Evolutionary conservation across 2,797 vertebrate genomes (phyloP).

Genomic region (Anguilla marmorata): DNA sequence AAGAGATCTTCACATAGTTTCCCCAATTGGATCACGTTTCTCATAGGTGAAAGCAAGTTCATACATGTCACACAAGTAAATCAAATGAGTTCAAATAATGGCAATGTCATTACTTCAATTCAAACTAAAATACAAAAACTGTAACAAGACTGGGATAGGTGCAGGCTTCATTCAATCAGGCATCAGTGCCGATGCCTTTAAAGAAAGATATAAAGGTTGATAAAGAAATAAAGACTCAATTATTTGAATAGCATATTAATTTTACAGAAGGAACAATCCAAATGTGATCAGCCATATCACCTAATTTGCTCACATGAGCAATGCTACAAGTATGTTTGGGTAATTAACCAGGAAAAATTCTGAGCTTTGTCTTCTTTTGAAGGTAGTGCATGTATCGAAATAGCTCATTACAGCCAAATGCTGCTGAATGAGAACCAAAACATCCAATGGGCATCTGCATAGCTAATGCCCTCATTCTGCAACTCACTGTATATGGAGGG

Average conservation of each 20-base stretch:
- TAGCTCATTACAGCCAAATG: neutral
- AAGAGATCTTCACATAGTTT: constrained; percentile 49
- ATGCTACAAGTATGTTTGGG: neutral
- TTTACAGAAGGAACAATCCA: neutral
- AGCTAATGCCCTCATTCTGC: neutral
- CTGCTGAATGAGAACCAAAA: neutral
- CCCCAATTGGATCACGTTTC: constrained; percentile 41
- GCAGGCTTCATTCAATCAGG: neutral
- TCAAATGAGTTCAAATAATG: neutral
- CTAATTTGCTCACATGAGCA: neutral
- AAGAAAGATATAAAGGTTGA: too few species aligned
- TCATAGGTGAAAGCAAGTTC: neutral
- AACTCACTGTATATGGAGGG: neutral
- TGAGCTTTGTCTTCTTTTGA: neutral
- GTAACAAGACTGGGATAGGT: neutral
- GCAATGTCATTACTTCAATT: neutral
- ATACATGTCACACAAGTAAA: neutral
- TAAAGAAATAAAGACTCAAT: neutral
- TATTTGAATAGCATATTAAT: neutral
- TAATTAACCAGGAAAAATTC: neutral
- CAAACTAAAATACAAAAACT: neutral
- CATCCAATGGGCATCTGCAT: neutral
- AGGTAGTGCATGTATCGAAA: neutral
- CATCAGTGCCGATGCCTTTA: neutral
- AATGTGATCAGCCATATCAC: too few species aligned